Evolutionary conservation across 2,113 vertebrate genomes (phyloP), one percentile per base, ranked within the genome.

Genomic region (Xiphorhynchus elegans): DNA sequence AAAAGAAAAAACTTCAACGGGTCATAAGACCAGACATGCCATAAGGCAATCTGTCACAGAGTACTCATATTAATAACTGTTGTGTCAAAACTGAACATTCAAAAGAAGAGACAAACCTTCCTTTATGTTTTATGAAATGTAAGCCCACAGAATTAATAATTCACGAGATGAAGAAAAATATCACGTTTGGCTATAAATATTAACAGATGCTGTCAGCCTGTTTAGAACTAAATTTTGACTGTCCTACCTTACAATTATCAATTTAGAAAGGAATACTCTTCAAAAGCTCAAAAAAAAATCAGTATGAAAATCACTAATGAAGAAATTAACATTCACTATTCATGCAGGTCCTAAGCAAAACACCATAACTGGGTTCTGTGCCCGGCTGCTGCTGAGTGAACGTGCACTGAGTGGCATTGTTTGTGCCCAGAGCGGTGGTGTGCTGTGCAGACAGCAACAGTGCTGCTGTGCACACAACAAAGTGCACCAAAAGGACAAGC

Each of bases 71-170:
- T 97, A 97, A 89, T 94, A 97, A 95, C 89, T 84, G 83, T 76
- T 96, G 89, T 96, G 91, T 96, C 96, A 97, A 96, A 96, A 87
- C 72, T 84, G 88, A 96, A 94, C 89, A 91, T 91, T 95, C 90
- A 93, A 95, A 97, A 95, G 91, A 83, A 87, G 93, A 97, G 96
- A 97, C 94, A 97, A 97, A 97, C 93, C 83, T 93, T 81, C 64
- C 96, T 96, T 97, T 96, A 96, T 94, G 92, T 95, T 93, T 88
- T 85, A 96, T 94, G 88, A 97, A 93, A 87, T 92, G 90, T 96
- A 95, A 96, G 78, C 94, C 70, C 90, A 87, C 35, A 76, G 60
- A 97, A 93, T 97, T 90, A 95, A 93, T 95, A 97, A 96, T 96
- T 96, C 78, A 96, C 85, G 66, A 95, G 52, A 84, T 44, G 77